Conservation (phyloP, 2,888 invertebrate species). For the Yponomeuta plumbellus region DNA sequence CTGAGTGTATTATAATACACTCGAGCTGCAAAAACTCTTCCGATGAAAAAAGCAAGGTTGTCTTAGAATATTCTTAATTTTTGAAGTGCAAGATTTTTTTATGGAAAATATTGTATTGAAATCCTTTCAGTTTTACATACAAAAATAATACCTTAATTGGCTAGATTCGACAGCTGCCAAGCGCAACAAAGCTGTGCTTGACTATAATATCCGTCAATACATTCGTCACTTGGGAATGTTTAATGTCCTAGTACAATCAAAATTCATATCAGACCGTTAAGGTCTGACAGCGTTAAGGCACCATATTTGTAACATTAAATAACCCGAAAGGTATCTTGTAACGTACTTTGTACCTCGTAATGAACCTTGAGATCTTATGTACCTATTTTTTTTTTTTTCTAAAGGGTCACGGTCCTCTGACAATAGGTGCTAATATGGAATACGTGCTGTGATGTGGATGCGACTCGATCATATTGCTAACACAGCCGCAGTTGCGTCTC, state of each 20-base stretch:
- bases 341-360: neutral
- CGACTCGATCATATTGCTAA: neutral
- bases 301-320: neutral
- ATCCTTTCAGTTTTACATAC: too few species aligned
- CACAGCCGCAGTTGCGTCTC: constrained; percentile 10
- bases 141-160: too few species aligned
- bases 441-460: too few species aligned
- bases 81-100: too few species aligned
- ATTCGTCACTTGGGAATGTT: neutral
- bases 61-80: too few species aligned
- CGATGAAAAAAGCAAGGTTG: too few species aligned
- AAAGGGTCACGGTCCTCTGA: constrained; percentile 20
- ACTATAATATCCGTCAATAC: neutral
- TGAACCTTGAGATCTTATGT: neutral
- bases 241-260: constrained; percentile 3
- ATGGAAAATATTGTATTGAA: too few species aligned
- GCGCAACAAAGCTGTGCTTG: too few species aligned
- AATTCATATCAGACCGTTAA: neutral
- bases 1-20: too few species aligned
- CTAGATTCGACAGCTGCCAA: too few species aligned
- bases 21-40: too few species aligned
- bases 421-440: constrained; percentile 43
- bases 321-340: neutral
- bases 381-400: constrained; percentile 1
- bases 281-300: neutral